Conservation (phyloP, 1,140 invertebrate genomes). For the Lepidostoma basale region DNA sequence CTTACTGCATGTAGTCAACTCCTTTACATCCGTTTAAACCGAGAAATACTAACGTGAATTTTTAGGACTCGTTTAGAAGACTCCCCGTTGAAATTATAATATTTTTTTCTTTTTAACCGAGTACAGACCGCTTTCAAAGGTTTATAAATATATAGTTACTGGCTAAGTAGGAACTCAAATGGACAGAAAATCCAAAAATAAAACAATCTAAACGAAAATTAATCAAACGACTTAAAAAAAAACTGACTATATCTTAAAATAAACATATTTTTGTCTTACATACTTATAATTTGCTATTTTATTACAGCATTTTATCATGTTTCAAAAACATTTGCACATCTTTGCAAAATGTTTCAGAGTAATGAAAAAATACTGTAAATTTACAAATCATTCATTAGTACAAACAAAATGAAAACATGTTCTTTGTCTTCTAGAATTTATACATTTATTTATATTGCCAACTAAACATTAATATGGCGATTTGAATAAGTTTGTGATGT, state of each 20-base stretch:
- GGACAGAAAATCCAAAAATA: conserved; percentile 7
- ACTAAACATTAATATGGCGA: too few species aligned
- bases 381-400: too few species aligned
- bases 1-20: conserved; percentile 46
- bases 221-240: neutral
- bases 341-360: too few species aligned
- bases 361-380: too few species aligned
- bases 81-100: conserved; percentile 5
- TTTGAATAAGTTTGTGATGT: too few species aligned
- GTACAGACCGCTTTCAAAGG: neutral
- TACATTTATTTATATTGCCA: too few species aligned
- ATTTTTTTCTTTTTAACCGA: neutral
- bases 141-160: conserved; percentile 30
- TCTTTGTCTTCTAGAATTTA: neutral
- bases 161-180: conserved; percentile 27
- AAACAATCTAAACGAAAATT: neutral
- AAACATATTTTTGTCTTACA: neutral
- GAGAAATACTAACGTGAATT: conserved; percentile 42
- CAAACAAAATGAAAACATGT: too few species aligned
- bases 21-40: conserved; percentile 40
- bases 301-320: too few species aligned
- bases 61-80: conserved; percentile 10
- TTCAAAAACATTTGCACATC: too few species aligned
- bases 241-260: neutral
- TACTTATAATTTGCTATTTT: neutral